Percentiles rank a stretch among this genome's conserved stretches.
Conservation (phyloP, 2,888 invertebrate genomes). For the Apamea crenata region DNA sequence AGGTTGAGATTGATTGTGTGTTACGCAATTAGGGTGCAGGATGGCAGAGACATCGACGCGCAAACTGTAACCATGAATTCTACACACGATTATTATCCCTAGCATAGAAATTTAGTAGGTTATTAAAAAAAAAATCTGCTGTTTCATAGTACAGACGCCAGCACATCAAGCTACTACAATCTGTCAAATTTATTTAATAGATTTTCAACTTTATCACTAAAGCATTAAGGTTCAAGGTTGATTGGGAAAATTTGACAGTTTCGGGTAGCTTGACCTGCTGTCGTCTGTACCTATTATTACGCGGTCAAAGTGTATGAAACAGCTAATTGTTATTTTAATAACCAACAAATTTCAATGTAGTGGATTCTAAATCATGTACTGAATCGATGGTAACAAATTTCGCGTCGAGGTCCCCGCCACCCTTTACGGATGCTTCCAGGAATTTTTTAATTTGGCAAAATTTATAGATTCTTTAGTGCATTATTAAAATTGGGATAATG, state of each 20-base stretch:
- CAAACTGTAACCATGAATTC: no score
- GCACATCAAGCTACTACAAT: no score
- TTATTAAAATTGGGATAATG: neutral
- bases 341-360: neutral
- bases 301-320: neutral
- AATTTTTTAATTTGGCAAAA: constrained; percentile 10
- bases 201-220: no score
- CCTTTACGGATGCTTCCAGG: neutral
- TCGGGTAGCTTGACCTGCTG: no score
- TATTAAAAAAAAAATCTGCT: neutral
- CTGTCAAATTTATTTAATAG: no score
- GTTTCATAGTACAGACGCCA: no score
- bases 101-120: no score
- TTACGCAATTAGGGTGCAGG: no score
- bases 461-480: neutral
- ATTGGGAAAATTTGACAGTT: no score
- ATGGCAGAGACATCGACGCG: no score
- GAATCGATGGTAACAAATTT: neutral
- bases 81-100: neutral
- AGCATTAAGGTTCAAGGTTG: no score
- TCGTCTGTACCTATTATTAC: neutral
- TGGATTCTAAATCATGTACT: neutral
- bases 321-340: neutral
- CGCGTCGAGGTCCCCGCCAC: neutral
- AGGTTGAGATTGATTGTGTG: no score